Percentiles rank a stretch among this genome's conserved stretches.
Conservation (phyloP, 1,140 invertebrate species). For the Choristoneura fumiferana region DNA sequence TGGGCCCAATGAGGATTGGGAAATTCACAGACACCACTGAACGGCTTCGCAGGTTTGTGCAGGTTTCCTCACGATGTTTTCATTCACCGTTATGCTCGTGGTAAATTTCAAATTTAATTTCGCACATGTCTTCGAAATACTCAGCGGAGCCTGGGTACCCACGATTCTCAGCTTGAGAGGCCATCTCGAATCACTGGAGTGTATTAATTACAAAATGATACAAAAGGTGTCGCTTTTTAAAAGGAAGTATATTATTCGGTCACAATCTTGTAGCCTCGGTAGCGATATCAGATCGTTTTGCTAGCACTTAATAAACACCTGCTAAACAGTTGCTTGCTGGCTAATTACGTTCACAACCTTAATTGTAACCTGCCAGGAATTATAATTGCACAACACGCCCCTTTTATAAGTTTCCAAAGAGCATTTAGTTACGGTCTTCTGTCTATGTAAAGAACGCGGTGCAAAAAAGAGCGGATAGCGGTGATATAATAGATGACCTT, state of each 20-base stretch:
- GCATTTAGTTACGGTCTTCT: constrained; percentile 8
- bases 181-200: constrained; percentile 5
- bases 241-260: not conserved
- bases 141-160: no score
- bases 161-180: no score
- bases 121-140: no score
- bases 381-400: constrained; percentile 16
- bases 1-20: no score
- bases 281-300: not conserved
- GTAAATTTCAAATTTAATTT: no score
- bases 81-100: no score
- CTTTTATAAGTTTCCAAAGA: constrained; percentile 12
- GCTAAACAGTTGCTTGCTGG: constrained; percentile 2
- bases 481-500: no score
- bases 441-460: constrained; percentile 2
- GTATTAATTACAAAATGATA: constrained; percentile 8
- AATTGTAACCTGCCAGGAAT: constrained; percentile 5
- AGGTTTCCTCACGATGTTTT: no score
- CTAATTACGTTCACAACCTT: constrained; percentile 7
- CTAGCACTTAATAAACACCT: constrained; percentile 10
- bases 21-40: no score
- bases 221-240: not conserved
- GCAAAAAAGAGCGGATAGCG: not conserved
- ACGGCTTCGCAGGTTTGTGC: no score
- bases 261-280: not conserved